Conservation (phyloP, 92 coral and sea anemone genomes). For the Anthopleura xanthogrammica region DNA sequence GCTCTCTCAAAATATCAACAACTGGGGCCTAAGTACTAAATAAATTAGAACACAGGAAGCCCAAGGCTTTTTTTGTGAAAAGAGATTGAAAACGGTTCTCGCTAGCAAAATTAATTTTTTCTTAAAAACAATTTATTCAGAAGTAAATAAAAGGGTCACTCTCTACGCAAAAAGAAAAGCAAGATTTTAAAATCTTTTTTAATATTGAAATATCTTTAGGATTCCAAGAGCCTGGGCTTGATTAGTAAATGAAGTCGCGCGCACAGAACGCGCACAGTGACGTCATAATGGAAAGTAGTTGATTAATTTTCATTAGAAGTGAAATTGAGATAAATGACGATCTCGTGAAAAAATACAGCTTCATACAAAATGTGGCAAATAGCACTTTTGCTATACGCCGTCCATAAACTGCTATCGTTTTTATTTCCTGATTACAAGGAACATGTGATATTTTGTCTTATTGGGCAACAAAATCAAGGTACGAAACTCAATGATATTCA, state of each 20-base stretch:
- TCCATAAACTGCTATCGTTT: neutral
- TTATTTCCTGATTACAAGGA: neutral
- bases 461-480: too few species aligned
- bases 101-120: too few species aligned
- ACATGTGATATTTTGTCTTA: too few species aligned
- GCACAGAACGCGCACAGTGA: neutral
- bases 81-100: too few species aligned
- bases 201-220: too few species aligned
- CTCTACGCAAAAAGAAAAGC: too few species aligned
- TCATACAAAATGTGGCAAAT: neutral
- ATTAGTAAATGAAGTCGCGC: too few species aligned
- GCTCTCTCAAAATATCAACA: neutral
- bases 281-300: neutral
- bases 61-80: neutral
- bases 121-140: too few species aligned
- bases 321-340: neutral
- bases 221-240: neutral
- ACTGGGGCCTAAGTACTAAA: too few species aligned
- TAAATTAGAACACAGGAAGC: neutral
- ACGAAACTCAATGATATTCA: too few species aligned
- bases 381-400: neutral
- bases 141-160: too few species aligned
- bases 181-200: too few species aligned
- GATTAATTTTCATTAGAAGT: neutral
- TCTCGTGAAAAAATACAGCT: neutral